These are phyloP conservation scores for Atlantisia rogersi DNA, from an alignment of 2,113 vertebrate genomes.

Conservation along the genomic window DNA sequence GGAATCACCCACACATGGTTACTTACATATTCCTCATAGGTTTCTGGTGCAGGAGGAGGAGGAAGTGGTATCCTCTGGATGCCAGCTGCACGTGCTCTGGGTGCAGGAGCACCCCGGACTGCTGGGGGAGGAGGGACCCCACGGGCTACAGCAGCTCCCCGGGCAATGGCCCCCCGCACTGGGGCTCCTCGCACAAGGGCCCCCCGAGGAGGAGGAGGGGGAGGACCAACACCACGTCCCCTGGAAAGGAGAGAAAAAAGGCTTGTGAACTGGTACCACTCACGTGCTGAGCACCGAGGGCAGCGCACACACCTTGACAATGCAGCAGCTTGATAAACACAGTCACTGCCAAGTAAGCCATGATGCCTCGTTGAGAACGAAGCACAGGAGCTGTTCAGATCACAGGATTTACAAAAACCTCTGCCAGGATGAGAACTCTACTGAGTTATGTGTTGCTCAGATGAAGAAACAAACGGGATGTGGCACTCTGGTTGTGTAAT, in stretches of 20 bases:
- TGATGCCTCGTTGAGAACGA: neutral
- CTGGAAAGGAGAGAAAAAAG: constrained; percentile 64
- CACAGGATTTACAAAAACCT: neutral
- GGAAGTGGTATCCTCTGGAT: constrained; percentile 90
- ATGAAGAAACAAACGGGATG: neutral
- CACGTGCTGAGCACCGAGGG: neutral
- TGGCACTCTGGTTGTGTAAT: neutral
- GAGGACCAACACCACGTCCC: constrained; percentile 88
- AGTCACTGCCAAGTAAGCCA: neutral
- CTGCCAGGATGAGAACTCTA: neutral
- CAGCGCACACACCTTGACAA: accelerated
- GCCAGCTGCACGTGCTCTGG: constrained; percentile 85
- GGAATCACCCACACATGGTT: neutral
- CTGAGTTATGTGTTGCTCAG: neutral
- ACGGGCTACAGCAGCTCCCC: constrained; percentile 84
- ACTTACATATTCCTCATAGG: constrained; percentile 93
- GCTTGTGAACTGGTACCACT: neutral
- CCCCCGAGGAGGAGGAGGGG: constrained; percentile 75
- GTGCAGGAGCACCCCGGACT: constrained; percentile 78
- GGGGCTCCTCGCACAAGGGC: constrained; percentile 86
- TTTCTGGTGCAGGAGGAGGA: constrained; percentile 81
- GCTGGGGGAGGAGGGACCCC: constrained; percentile 84
- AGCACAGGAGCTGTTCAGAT: neutral
- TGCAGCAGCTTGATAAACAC: neutral
- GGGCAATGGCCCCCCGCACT: constrained; percentile 80